Conservation (phyloP, 2,113 vertebrate species). For the Megaceryle maxima region DNA sequence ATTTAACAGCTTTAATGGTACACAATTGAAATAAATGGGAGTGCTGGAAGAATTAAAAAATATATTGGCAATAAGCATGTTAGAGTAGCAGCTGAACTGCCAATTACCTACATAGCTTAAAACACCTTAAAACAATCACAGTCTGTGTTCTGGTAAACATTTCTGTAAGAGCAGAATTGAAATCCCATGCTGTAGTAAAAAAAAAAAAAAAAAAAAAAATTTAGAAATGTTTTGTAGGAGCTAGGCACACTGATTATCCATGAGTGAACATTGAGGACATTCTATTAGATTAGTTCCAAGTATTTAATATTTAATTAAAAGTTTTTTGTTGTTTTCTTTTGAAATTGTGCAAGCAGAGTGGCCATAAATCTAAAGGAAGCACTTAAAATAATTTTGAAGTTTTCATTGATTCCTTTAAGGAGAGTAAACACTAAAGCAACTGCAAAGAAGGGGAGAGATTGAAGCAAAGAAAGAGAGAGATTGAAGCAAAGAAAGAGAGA, state of each 20-base stretch:
- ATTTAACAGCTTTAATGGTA: neutral
- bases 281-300: slow-evolving; percentile 37
- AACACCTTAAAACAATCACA: neutral
- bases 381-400: neutral
- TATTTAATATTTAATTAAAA: slow-evolving; percentile 23
- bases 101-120: neutral
- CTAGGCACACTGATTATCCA: neutral
- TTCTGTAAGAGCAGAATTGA: neutral
- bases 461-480: neutral
- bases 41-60: neutral
- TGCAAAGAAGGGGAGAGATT: neutral
- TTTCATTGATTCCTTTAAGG: neutral
- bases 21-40: neutral
- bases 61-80: neutral
- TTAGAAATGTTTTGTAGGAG: neutral
- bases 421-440: neutral
- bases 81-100: neutral
- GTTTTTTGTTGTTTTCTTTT: neutral
- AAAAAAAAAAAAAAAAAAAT: neutral
- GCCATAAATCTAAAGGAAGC: neutral
- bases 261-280: slow-evolving; percentile 35
- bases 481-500: too few species aligned
- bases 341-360: neutral
- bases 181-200: neutral
- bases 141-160: neutral